Evolutionary conservation across 2,888 invertebrate genomes (phyloP).

Genomic region (Hartigia nigra): DNA sequence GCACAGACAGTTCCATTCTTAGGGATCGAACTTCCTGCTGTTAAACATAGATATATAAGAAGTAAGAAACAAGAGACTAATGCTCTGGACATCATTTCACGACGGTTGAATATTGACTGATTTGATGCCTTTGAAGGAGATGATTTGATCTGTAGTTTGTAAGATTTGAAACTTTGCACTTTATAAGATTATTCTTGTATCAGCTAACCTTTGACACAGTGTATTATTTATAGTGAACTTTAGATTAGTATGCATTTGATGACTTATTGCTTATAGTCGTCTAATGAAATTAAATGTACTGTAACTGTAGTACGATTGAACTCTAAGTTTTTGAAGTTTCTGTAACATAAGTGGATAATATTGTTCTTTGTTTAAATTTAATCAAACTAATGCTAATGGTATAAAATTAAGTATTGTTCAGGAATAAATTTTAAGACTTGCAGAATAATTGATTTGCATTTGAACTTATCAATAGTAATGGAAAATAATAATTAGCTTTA

Average conservation of each 20-base stretch:
- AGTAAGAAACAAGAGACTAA: background rate
- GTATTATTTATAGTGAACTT: background rate
- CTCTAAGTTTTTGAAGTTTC: too few relatives aligned
- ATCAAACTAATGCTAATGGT: too few relatives aligned
- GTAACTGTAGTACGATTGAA: background rate
- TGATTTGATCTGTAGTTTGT: background rate
- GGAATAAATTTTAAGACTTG: too few relatives aligned
- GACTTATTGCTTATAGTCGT: background rate
- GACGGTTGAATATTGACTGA: background rate
- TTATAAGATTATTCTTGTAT: background rate
- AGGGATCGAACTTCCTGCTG: background rate
- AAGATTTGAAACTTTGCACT: background rate
- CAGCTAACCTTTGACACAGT: background rate
- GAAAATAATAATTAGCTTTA: too few relatives aligned
- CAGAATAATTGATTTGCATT: too few relatives aligned
- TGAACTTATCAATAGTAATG: too few relatives aligned
- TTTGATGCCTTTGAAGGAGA: background rate
- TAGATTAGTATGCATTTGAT: background rate
- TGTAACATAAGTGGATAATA: too few relatives aligned
- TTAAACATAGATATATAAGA: background rate
- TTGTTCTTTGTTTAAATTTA: too few relatives aligned
- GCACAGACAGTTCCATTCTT: slow-evolving; percentile 22
- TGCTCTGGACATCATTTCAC: background rate
- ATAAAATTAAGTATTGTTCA: too few relatives aligned
- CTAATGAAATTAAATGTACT: background rate